A percentile compares a stretch with the other conserved stretches of the same genome.
phyloP scores from a whole-genome alignment of 2,113 vertebrate genomes.

The Sisor rabdophorus region DNA sequence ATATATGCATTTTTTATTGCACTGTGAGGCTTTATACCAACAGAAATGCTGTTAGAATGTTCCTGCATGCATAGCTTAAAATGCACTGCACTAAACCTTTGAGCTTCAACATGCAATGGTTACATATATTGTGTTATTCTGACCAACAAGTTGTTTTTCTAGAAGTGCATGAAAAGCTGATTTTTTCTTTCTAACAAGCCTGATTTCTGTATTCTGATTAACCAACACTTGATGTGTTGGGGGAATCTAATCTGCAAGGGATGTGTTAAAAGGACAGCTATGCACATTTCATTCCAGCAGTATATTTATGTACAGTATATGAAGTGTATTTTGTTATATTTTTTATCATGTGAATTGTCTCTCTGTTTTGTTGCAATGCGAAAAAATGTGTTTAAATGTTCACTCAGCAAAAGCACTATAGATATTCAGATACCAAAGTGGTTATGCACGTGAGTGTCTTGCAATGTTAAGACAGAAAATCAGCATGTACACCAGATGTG shows the following conservation, averaged over 20 bases:
- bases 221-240: not conserved
- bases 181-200: not conserved
- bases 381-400: slow-evolving; percentile 22
- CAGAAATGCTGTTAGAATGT: slow-evolving; percentile 36
- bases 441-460: not conserved
- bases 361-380: not conserved
- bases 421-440: slow-evolving; percentile 35
- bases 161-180: slow-evolving; percentile 5
- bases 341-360: not conserved
- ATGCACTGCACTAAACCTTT: slow-evolving; percentile 35
- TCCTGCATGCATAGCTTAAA: slow-evolving; percentile 36
- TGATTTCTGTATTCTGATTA: not conserved
- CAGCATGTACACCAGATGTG: not conserved
- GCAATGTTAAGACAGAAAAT: not conserved
- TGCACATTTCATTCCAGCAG: slow-evolving; percentile 31
- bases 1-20: slow-evolving; percentile 25
- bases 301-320: slow-evolving; percentile 13
- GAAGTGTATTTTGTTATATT: slow-evolving; percentile 12
- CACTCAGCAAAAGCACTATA: slow-evolving; percentile 13
- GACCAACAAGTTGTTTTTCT: not conserved
- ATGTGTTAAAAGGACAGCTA: slow-evolving; percentile 14
- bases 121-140: slow-evolving; percentile 22
- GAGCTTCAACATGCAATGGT: slow-evolving; percentile 16
- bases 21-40: slow-evolving; percentile 41
- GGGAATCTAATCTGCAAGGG: not conserved